Conservation (phyloP, 2,113 vertebrate species). For the Leptobrachium ailaonicum region DNA sequence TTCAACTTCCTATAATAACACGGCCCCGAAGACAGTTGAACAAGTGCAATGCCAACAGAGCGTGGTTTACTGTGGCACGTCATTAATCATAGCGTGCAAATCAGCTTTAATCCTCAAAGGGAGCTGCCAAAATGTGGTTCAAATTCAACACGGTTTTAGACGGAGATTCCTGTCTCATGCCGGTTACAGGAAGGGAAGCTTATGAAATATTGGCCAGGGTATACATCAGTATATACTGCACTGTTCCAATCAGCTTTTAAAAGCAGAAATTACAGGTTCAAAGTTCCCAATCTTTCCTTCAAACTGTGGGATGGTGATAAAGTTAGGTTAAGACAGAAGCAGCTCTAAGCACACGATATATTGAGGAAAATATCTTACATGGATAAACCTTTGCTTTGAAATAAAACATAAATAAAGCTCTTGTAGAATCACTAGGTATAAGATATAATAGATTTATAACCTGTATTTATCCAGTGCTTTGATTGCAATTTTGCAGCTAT, state of each 20-base stretch:
- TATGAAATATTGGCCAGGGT: constrained; percentile 16
- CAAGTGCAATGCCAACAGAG: constrained; percentile 38
- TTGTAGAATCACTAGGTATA: no score
- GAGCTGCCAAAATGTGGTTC: constrained; percentile 49
- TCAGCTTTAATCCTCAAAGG: constrained; percentile 50
- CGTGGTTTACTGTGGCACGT: constrained; percentile 39
- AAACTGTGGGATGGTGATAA: not conserved
- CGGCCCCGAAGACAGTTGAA: constrained; percentile 36
- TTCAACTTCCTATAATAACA: constrained; percentile 23
- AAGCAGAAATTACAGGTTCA: not conserved
- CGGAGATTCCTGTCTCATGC: constrained; percentile 35
- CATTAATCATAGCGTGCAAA: constrained; percentile 48
- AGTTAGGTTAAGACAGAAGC: not conserved
- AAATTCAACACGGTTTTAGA: constrained; percentile 46
- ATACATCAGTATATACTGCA: constrained; percentile 24
- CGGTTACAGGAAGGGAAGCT: not conserved
- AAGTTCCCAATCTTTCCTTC: not conserved
- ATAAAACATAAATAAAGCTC: no score
- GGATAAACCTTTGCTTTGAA: no score
- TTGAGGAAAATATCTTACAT: no score
- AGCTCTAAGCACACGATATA: not conserved
- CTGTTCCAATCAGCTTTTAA: not conserved
- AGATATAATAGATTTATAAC: no score
- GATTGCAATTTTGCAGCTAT: no score
- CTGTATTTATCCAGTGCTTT: no score